Base-by-base conservation (phyloP, 2,113 vertebrate genomes). In the Pitta sordida region DNA sequence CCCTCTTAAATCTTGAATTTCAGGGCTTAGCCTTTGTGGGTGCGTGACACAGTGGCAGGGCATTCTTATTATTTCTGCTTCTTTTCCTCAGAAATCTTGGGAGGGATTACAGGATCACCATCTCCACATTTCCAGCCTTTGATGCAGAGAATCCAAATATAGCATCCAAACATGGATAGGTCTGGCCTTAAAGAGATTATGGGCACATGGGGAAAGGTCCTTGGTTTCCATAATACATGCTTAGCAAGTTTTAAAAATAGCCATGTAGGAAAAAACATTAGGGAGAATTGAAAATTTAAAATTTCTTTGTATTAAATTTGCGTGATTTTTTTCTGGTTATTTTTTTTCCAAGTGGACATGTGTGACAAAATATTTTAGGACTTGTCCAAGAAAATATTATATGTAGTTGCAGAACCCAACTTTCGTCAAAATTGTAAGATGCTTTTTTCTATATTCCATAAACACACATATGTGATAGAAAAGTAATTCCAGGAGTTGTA, bases 81-180 rank as follows among this genome's bases (percentile, higher is more conserved):
- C 11, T 26, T 64, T 79, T 82, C 11, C 49, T 80, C 29, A 36
- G 48, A 44, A 27, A 16, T 14, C 80, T 75, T 64, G 85, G 15
- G 41, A 41, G 13, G 19, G 11, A 22, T 60, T 49, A 7, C 9
- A 52, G 13, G 23, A 86, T 29, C 8, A 16, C 13, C 0, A 0
- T 46, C 29, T 86, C 51, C 13, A 53, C 29, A 48, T 7, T 49
- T 75, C 13, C 37, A 52, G 13, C 15, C 4, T 70, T 90, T 48
- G 71, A 64, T 18, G 21, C 22, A 78, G 64, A 26, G 14, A 34
- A 78, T 41, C 17, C 7, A 52, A 49, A 48, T 21, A n/a, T 15
- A 59, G 5, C 14, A 15, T 48, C 8, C 16, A 41, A 34, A 64
- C 20, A 8, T 53, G 48, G 30, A 9, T 13, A 14, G 12, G 4